Evolutionary conservation across 2,113 vertebrate species (phyloP), one percentile per base, ranked within the genome.

Genomic region (Erythrolamprus reginae): DNA sequence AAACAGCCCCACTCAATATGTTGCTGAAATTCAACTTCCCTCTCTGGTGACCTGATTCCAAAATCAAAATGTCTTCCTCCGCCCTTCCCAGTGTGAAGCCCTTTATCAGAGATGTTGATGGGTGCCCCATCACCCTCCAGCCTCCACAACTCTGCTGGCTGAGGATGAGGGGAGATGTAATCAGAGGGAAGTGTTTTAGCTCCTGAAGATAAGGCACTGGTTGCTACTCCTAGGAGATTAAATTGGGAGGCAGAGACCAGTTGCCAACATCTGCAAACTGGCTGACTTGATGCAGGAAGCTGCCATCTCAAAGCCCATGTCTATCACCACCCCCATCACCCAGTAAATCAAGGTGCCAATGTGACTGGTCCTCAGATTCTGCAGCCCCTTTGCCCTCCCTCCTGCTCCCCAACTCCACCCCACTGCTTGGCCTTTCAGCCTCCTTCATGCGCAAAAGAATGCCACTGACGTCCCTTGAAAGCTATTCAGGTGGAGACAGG

Each of bases 401-500:
- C 0, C 48, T 50, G 50, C 51, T 94, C 86, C 55, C 24, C 56
- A 58, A 58, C 56, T 10, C 56, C 92, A 95, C 93, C 95, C 94
- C 92, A 92, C 85, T 88, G 53, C 92, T 91, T 90, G 94, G 89
- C 94, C 92, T 58, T 47, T 93, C 89, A 93, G 93, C 86, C 84
- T 89, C 93, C 70, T n/a, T n/a, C 28, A 0, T n/a, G 45, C 9
- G 58, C 26, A 92, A 88, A 95, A 95, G 70, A 95, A 93, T 21
- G 12, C 61, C 92, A 93, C 83, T 93, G 96, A 95, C 94, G 61
- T 55, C 88, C 92, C 65, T 45, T 90, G 82, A 95, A 94, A 93
- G 88, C 90, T 90, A 89, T 92, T 96, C 93, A 95, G 92, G 91
- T 88, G 94, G 61, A 88, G 82, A 94, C 95, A 94, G 91, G 91